Base-by-base conservation (phyloP, 2,888 invertebrate species). In the Vanessa cardui region DNA sequence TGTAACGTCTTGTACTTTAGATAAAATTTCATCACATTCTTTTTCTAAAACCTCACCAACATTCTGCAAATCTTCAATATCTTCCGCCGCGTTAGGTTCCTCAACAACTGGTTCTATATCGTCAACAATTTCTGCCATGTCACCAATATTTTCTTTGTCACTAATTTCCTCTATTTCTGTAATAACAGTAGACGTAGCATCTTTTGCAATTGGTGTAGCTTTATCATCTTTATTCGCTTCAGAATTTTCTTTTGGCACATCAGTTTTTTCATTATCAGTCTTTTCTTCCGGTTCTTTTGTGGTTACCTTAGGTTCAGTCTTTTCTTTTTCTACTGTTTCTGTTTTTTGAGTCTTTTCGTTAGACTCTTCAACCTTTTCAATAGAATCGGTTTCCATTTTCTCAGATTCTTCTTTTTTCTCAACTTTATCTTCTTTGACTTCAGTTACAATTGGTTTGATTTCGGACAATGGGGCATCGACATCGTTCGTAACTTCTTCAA, bases 1-100 rank as follows among this genome's bases (percentile, higher is more conserved):
- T 6, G 92, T 92, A 45, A 92, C 90, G 76, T 89, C 84, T 73
- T 92, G 86, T 7, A 93, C 92, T 76, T 92, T 93, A 0, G 89
- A 90, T 26, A 93, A 73, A 66, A 93, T 91, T 73, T 92, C 93
- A 70, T 89, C 90, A 72, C 93, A 93, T 79, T 93, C 92, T 72
- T 92, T 92, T 70, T 92, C 92, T 20, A 93, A 79, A 3, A 88
- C 90, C 58, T 89, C 87, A 5, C 89, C 88, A 20, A 86, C 90
- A 71, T 87, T 89, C 74, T 88, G 83, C 33, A 91, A 76, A 1
- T 86, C 87, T 70, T 89, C 91, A 75, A 90, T 85, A 64, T 90
- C 91, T 72, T 85, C 85, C 33, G 67, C 71, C 50, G 75, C 73
- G 1, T 78, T 63, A 3, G 89, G 88, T 74, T 92, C 91, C 72